Percentiles rank a stretch among this genome's conserved stretches.
phyloP scores from a whole-genome alignment of 1,140 invertebrate species.

The Drosophila parvula region DNA sequence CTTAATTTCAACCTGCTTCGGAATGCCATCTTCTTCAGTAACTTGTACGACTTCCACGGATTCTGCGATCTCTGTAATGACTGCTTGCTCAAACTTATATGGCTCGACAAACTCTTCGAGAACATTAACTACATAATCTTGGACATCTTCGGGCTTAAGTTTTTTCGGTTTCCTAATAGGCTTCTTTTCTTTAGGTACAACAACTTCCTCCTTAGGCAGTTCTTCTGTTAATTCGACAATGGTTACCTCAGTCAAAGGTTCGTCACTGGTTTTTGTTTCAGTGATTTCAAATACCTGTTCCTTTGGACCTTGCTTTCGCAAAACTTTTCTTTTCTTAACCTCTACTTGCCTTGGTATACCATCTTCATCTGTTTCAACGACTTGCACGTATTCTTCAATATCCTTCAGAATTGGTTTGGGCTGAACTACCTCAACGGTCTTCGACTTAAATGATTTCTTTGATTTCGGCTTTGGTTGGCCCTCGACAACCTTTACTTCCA shows the following conservation, averaged over 20 bases:
- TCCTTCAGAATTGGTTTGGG: conserved; percentile 55
- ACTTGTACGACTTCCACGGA: conserved; percentile 27
- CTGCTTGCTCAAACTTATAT: conserved; percentile 26
- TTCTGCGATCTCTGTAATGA: conserved; percentile 46
- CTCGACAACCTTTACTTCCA: conserved; percentile 59
- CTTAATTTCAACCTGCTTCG: conserved; percentile 50
- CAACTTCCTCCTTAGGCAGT: not conserved
- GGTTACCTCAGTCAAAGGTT: conserved; percentile 13
- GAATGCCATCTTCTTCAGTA: conserved; percentile 31
- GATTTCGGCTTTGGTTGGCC: conserved; percentile 51
- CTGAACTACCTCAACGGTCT: conserved; percentile 26
- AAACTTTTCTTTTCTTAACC: conserved; percentile 55
- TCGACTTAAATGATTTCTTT: conserved; percentile 54
- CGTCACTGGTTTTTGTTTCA: conserved; percentile 23
- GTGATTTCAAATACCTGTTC: conserved; percentile 60
- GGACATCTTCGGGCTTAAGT: conserved; percentile 50
- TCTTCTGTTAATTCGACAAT: conserved; percentile 19
- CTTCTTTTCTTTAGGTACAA: conserved; percentile 11
- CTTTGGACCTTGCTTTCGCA: conserved; percentile 51
- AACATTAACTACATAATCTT: conserved; percentile 53
- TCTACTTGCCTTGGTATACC: conserved; percentile 48
- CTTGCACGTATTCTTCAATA: conserved; percentile 48
- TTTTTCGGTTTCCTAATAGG: conserved; percentile 57
- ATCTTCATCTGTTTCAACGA: conserved; percentile 27
- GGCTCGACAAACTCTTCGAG: conserved; percentile 46